phyloP scores from a whole-genome alignment of 2,888 invertebrate species.

The Portevinia maculata region DNA sequence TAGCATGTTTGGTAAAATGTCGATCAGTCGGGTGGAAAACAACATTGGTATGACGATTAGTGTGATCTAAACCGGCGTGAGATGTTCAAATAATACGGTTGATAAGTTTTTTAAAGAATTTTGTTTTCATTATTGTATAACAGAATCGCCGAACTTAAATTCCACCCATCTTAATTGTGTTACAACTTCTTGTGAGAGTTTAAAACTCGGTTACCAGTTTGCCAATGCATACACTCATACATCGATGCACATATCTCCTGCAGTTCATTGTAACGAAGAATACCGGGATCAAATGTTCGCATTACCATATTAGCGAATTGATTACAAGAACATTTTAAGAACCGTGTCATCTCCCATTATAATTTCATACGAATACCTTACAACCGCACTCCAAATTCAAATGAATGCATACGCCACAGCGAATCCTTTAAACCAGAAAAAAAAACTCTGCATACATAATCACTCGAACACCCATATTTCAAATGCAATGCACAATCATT shows the following conservation, averaged over 20 bases:
- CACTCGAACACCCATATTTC: conserved; percentile 31
- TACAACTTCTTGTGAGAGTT: too few species aligned
- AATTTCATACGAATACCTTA: neutral
- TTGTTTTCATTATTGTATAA: too few species aligned
- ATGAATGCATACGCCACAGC: conserved; percentile 51
- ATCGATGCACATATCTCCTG: conserved; percentile 40
- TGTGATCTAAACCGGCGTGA: too few species aligned
- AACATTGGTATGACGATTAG: too few species aligned
- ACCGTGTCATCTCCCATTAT: conserved; percentile 63
- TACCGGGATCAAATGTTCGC: conserved; percentile 54
- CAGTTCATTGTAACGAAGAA: conserved; percentile 68
- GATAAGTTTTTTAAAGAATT: too few species aligned
- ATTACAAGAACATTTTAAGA: conserved; percentile 65
- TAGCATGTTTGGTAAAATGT: too few species aligned
- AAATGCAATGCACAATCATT: conserved; percentile 65
- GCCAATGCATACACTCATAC: conserved; percentile 27
- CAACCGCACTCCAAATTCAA: conserved; percentile 23
- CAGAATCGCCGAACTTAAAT: too few species aligned
- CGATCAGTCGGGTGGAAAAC: too few species aligned
- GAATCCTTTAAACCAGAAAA: conserved; percentile 57
- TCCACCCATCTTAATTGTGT: too few species aligned
- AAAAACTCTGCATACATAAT: conserved; percentile 60
- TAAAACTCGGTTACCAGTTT: conserved; percentile 67
- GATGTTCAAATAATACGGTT: too few species aligned
- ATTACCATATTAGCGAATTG: conserved; percentile 69